Percentiles rank a stretch among this genome's conserved stretches.
Evolutionary conservation across 2,888 invertebrate species (phyloP).

Genomic region (Scelioninae gen. 1): DNA sequence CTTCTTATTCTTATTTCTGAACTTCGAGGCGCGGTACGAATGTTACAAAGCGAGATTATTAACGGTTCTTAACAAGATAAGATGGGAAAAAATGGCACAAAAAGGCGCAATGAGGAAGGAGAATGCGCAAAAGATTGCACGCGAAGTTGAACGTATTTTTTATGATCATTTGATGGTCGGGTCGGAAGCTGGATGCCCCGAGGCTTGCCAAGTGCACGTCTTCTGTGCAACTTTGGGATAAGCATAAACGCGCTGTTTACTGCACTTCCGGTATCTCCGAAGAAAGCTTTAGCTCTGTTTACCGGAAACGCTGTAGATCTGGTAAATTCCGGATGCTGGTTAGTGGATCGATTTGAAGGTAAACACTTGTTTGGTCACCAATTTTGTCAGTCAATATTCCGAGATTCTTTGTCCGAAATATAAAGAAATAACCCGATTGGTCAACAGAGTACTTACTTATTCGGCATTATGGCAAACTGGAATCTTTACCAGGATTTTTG

Average conservation of each 20-base stretch:
- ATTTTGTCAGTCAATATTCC: slow-evolving; percentile 56
- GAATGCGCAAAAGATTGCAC: slow-evolving; percentile 2
- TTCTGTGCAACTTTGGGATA: slow-evolving; percentile 54
- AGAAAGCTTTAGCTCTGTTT: slow-evolving; percentile 71
- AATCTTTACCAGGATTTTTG: slow-evolving; percentile 30
- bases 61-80: slow-evolving; percentile 63
- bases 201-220: slow-evolving; percentile 44
- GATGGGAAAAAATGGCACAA: slow-evolving; percentile 34
- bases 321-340: slow-evolving; percentile 60
- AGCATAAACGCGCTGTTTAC: slow-evolving; percentile 71
- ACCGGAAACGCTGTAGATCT: slow-evolving; percentile 63
- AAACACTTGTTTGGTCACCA: slow-evolving; percentile 64
- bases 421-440: slow-evolving; percentile 34
- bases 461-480: slow-evolving; percentile 10
- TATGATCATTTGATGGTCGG: slow-evolving; percentile 48
- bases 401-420: slow-evolving; percentile 37
- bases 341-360: slow-evolving; percentile 56
- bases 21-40: slow-evolving; percentile 46
- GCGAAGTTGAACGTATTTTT: slow-evolving; percentile 43
- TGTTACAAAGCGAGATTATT: slow-evolving; percentile 66
- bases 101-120: not conserved
- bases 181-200: slow-evolving; percentile 21
- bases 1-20: slow-evolving; percentile 59
- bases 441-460: slow-evolving; percentile 9
- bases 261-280: slow-evolving; percentile 68